phyloP scores from a whole-genome alignment of 2,113 vertebrate genomes.

The Fregetta grallaria region DNA sequence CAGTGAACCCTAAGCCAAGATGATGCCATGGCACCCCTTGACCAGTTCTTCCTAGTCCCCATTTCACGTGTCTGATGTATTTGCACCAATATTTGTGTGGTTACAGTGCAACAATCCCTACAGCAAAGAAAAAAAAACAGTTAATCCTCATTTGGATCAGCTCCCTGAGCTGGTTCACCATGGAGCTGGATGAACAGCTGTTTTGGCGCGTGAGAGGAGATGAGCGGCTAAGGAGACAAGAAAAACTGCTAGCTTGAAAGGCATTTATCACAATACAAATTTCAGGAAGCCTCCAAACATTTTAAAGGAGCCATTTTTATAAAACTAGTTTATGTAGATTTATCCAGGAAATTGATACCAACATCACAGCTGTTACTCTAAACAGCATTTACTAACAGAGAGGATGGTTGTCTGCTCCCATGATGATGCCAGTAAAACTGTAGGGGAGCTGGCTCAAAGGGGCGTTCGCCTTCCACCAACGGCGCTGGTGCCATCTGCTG shows the following conservation, averaged over 20 bases:
- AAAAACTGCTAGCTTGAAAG: background rate
- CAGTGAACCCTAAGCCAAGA: background rate
- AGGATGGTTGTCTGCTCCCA: background rate
- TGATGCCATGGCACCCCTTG: background rate
- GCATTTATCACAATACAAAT: background rate
- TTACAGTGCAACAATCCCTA: background rate
- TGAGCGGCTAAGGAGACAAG: background rate
- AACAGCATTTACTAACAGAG: background rate
- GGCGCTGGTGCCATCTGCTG: conserved; percentile 51
- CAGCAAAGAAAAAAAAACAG: background rate
- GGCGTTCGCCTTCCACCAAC: background rate
- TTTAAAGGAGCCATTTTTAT: background rate
- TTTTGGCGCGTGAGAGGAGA: background rate
- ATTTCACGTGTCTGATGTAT: background rate
- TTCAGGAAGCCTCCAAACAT: background rate
- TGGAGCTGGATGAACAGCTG: background rate
- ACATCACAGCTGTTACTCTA: background rate
- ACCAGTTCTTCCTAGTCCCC: background rate
- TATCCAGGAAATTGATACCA: background rate
- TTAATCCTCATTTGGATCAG: background rate
- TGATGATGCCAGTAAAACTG: background rate
- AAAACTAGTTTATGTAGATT: background rate
- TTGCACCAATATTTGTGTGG: background rate
- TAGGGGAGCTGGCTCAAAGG: background rate
- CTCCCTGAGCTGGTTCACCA: background rate